Percentiles rank a stretch among this genome's conserved stretches.
phyloP scores from a whole-genome alignment of 2,113 vertebrate genomes.

The Eulacestoma nigropectus region DNA sequence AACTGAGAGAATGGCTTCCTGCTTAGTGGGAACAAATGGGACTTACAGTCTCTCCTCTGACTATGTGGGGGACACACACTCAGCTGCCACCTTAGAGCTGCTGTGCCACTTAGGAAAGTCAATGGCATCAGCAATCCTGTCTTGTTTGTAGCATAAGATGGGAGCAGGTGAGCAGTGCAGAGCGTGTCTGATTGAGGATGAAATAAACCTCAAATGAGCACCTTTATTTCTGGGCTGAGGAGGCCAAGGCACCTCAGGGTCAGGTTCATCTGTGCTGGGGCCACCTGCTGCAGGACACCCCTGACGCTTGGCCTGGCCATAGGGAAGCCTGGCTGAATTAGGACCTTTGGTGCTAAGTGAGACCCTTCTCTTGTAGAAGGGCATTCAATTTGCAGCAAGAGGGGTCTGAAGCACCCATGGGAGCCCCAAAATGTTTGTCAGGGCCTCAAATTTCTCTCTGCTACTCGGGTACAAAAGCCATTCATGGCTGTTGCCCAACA shows the following conservation, averaged over 20 bases:
- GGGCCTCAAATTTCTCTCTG: background rate
- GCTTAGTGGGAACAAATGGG: background rate
- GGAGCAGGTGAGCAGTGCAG: background rate
- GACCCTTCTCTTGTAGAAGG: background rate
- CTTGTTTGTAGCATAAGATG: background rate
- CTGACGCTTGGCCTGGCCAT: background rate
- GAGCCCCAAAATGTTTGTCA: background rate
- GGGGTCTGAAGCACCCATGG: background rate
- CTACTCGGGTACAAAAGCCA: background rate
- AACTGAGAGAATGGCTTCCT: background rate
- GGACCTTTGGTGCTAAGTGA: background rate
- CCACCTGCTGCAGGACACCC: background rate
- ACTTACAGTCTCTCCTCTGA: background rate
- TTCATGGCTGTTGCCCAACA: background rate
- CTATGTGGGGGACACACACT: fast-evolving
- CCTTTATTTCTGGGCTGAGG: background rate
- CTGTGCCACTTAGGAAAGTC: background rate
- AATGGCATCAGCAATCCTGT: background rate
- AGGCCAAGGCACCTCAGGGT: background rate
- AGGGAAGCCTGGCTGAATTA: background rate
- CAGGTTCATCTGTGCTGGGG: fast-evolving
- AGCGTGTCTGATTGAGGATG: fast-evolving
- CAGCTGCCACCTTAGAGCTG: background rate
- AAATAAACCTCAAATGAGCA: background rate
- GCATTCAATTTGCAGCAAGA: background rate